phyloP scores from a whole-genome alignment of 2,888 invertebrate genomes.

The Odontomyia ornata region DNA sequence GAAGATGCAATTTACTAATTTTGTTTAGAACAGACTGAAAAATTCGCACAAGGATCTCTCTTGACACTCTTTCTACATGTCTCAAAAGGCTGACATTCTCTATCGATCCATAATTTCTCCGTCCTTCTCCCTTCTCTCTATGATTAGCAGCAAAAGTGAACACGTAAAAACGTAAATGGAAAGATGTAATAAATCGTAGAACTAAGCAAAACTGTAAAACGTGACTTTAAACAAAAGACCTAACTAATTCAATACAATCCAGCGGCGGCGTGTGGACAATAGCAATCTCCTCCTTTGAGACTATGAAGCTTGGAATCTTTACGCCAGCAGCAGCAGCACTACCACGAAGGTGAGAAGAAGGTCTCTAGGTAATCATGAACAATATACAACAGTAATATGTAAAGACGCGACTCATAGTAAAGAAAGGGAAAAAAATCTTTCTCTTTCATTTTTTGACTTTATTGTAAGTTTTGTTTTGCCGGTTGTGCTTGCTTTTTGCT shows the following conservation, averaged over 20 bases:
- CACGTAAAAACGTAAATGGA: not conserved
- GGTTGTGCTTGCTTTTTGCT: too few species aligned
- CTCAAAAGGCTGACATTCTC: too few species aligned
- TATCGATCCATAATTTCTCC: too few species aligned
- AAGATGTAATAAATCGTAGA: not conserved
- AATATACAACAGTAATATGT: not conserved
- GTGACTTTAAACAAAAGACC: constrained; percentile 1
- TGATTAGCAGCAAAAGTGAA: not conserved
- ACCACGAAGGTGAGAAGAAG: not conserved
- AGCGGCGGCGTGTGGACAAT: not conserved
- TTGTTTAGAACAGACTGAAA: too few species aligned
- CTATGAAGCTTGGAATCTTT: too few species aligned
- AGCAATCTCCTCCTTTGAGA: not conserved
- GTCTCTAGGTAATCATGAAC: not conserved
- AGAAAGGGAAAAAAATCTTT: too few species aligned
- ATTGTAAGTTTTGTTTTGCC: too few species aligned
- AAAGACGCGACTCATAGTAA: not conserved
- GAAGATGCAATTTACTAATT: too few species aligned
- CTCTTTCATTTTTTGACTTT: too few species aligned
- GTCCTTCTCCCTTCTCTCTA: too few species aligned
- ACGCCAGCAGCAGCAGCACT: not conserved
- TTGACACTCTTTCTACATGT: too few species aligned
- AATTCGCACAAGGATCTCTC: too few species aligned
- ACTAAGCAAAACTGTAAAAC: not conserved
- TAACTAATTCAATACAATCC: not conserved